Base-by-base conservation (phyloP, 2,888 invertebrate species). In the Suillia variegata region DNA sequence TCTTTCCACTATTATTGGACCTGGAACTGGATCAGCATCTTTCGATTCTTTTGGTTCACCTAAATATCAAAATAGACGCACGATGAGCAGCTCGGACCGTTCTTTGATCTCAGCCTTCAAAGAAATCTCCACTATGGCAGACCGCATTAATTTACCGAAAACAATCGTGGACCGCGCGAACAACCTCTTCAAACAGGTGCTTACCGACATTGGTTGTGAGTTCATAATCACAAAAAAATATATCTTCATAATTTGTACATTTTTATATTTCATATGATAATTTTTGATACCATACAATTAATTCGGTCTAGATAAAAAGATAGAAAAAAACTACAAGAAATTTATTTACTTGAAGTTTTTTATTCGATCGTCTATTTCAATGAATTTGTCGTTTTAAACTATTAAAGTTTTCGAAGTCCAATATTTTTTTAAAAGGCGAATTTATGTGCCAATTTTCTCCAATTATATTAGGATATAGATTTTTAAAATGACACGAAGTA, bases 121-220 rank as follows among this genome's bases (percentile, higher is more conserved):
- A 81, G 98, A 99, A 85, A 99, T 99, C 53, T 93, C 90, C 73
- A 94, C 93, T 62, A 99, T 99, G 99, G 96, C 96, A 0, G 99
- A 99, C 82, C 87, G 98, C 56, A 96, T 99, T 62, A 98, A 98
- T 84, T 85, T 99, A 72, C 94, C 98, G 0, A 92, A 94, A 82
- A 97, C 96, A 38, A 98, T 99, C 76, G 93, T 96, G 12, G 99
- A 99, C 79, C 87, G 97, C 77, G 98, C 98, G 1, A 96, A 97
- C 77, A 93, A 93, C 79, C 85, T 98, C 57, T 99, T 99, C 80
- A 99, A 99, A 84, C 97, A 99, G 88, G 96, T 85, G 75, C 62
- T 52, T 24, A 31, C 31, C 6, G 6, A 31, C 31, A 31, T 8
- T 12, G 31, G 6, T 31, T 31, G 31, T n/a, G 22, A 49, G n/a